Conservation (phyloP, 2,888 invertebrate species). For the Phlogophora meticulosa region DNA sequence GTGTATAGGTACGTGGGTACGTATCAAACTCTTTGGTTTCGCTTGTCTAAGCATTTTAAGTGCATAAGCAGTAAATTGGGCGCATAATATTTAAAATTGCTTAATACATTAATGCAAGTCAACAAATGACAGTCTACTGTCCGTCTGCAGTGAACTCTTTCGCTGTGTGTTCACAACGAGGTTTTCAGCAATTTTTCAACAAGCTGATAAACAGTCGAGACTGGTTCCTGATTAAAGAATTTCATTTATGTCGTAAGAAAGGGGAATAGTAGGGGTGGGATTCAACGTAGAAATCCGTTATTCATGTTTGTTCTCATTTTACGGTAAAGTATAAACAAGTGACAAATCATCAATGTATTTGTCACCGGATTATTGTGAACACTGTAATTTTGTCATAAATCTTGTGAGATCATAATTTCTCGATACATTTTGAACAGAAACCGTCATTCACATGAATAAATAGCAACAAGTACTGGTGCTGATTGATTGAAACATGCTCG, state of each 20-base stretch:
- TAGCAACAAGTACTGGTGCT: too few species aligned
- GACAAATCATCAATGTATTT: neutral
- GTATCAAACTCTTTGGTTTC: neutral
- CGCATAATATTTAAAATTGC: neutral
- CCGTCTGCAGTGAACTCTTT: slow-evolving; percentile 6
- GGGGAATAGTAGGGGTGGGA: neutral
- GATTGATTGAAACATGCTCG: too few species aligned
- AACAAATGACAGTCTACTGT: too few species aligned
- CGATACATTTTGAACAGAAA: too few species aligned
- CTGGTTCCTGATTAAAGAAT: neutral
- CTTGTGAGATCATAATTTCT: too few species aligned
- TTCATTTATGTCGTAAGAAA: neutral
- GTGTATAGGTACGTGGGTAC: too few species aligned
- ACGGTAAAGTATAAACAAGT: neutral
- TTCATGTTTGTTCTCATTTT: neutral
- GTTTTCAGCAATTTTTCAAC: too few species aligned
- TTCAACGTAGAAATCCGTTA: neutral
- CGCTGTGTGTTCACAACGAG: too few species aligned
- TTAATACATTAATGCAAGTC: neutral
- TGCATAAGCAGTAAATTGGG: neutral
- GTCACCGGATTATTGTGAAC: too few species aligned
- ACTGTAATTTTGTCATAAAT: too few species aligned
- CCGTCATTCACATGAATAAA: too few species aligned
- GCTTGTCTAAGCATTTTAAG: neutral
- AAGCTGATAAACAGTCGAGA: neutral